Evolutionary conservation across 2,113 vertebrate genomes (phyloP).

Genomic region (Tupaia tana): DNA sequence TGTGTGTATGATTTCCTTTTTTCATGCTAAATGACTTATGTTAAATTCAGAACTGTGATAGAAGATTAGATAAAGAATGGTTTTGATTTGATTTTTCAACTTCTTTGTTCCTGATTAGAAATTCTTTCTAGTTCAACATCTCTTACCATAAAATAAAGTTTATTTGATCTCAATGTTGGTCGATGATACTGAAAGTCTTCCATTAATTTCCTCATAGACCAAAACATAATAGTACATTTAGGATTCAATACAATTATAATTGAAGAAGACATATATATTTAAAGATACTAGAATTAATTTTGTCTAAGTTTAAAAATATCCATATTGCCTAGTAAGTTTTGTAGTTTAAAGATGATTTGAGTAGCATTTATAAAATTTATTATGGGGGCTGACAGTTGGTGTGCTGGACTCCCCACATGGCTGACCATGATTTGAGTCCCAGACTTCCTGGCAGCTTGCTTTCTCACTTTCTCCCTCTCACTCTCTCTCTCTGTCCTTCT

Average conservation of each 20-base stretch:
- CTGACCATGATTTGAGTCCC: too few species aligned
- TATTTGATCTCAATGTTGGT: background rate
- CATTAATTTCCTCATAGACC: background rate
- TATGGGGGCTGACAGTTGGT: background rate
- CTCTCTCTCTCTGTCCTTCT: too few species aligned
- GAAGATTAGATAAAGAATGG: background rate
- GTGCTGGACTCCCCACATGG: too few species aligned
- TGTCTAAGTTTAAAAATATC: background rate
- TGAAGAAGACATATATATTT: conserved; percentile 11
- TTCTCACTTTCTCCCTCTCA: too few species aligned
- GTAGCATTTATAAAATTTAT: background rate
- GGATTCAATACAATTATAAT: background rate
- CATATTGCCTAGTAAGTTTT: background rate
- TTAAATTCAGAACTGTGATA: background rate
- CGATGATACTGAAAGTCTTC: background rate
- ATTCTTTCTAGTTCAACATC: background rate
- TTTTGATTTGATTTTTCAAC: background rate
- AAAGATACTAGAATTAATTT: background rate
- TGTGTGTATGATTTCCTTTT: background rate
- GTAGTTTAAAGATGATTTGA: background rate
- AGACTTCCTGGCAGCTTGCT: too few species aligned
- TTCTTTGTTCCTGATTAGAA: background rate
- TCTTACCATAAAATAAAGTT: background rate
- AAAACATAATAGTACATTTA: conserved; percentile 11
- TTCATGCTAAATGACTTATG: background rate